Evolutionary conservation across 2,113 vertebrate species (phyloP), one percentile per base, ranked within the genome.

Genomic region (Gymnorhina tibicen): DNA sequence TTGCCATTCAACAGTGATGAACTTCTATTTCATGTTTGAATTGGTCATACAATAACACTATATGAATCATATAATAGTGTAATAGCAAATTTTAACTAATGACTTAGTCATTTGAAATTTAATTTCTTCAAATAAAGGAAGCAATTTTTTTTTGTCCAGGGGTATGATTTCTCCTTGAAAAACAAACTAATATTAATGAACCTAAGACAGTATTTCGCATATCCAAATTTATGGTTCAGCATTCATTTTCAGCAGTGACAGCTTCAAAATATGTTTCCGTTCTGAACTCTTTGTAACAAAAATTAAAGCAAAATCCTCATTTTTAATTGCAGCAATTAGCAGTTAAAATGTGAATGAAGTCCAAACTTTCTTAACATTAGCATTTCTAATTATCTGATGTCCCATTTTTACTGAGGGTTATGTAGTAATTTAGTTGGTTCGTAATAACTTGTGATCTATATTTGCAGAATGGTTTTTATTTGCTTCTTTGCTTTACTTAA

Each of bases 271-370:
- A 30, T 21, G 30, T 77, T 92, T 87, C 15, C 33, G 20, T 80
- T 88, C 70, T 75, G 74, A 94, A 78, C 13, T 63, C 58, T 87
- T 87, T 64, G 10, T 90, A 90, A 85, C 60, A 73, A 94, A 95
- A 93, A 91, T 55, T 63, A 89, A 93, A 93, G 37, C 8, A 4
- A 94, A 86, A 82, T 76, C 17, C 18, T 94, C 8, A 69, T 67
- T 96, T 97, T 95, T 96, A 97, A 97, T 97, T 93, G 80, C 74
- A 72, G 37, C 64, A 94, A 95, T 95, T 95, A 96, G 56, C 83
- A 63, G 87, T 90, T 92, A 81, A 95, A 96, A 95, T 81, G 87
- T 63, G 59, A 96, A 60, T 0, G 1, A 95, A 96, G 44, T 76
- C 64, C 87, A 92, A 85, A 96, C 56, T 81, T 91, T 86, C 59